Conservation (phyloP, 2,797 vertebrate species). For the Balearica regulorum region DNA sequence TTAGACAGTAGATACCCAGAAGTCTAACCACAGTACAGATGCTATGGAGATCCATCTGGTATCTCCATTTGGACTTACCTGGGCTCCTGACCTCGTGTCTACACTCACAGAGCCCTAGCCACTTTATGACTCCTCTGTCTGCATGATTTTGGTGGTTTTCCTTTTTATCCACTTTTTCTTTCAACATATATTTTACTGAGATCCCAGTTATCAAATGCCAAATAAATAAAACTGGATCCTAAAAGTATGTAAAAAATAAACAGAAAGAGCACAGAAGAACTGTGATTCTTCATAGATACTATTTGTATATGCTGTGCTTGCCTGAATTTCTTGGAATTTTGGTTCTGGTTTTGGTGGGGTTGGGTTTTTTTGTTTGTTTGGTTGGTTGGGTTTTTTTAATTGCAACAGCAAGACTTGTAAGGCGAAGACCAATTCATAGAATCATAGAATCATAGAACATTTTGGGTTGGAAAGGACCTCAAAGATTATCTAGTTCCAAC, state of each 20-base stretch:
- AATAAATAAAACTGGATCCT: background rate
- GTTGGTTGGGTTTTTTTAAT: too few species aligned
- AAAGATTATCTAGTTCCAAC: too few species aligned
- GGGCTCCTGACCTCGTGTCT: background rate
- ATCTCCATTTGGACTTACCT: background rate
- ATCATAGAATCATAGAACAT: too few species aligned
- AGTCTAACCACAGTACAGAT: background rate
- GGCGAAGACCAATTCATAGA: background rate
- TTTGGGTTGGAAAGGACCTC: too few species aligned
- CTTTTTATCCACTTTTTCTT: background rate
- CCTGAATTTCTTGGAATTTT: background rate
- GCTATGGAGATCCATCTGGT: background rate
- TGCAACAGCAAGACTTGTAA: background rate
- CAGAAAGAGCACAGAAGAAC: background rate
- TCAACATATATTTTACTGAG: background rate
- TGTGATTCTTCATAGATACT: background rate
- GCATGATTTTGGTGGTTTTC: background rate
- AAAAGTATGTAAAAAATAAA: background rate
- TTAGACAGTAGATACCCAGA: too few species aligned
- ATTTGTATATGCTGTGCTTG: rapidly evolving
- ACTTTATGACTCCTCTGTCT: background rate
- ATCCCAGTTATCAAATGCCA: background rate
- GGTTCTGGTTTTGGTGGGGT: background rate
- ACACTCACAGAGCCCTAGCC: background rate
- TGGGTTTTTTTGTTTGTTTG: background rate